Evolutionary conservation across 1,140 invertebrate genomes (phyloP).

Genomic region (Zaprionus lachaisei): DNA sequence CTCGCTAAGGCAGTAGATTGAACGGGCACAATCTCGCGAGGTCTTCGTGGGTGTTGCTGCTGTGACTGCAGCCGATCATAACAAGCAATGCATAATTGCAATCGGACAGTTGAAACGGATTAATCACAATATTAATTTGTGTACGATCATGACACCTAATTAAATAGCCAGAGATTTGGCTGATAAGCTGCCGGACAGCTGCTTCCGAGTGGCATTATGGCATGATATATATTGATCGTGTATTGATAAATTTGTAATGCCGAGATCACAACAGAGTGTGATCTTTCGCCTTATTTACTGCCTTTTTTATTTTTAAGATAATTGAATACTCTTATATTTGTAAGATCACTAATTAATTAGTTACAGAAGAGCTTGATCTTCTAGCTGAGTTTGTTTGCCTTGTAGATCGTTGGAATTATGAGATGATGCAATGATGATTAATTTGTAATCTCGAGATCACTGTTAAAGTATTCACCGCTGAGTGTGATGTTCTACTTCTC

Average conservation of each 20-base stretch:
- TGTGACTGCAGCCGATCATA: slow-evolving; percentile 48
- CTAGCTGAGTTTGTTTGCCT: no score
- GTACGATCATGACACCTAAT: slow-evolving; percentile 2
- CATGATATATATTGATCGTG: background rate
- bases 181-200: background rate
- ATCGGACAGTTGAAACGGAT: background rate
- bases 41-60: slow-evolving; percentile 30
- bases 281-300: no score
- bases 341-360: no score
- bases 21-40: background rate
- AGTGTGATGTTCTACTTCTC: no score
- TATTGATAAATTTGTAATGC: background rate
- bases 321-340: no score
- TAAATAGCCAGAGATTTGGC: background rate
- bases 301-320: no score
- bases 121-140: slow-evolving; percentile 5
- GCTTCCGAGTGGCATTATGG: background rate
- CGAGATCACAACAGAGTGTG: background rate
- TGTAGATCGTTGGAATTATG: no score
- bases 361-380: no score
- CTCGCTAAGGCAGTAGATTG: slow-evolving; percentile 39
- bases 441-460: no score
- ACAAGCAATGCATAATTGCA: slow-evolving; percentile 23
- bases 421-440: no score
- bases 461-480: no score